Base-by-base conservation (phyloP, 1,140 invertebrate genomes). In the Thrips palmi region DNA sequence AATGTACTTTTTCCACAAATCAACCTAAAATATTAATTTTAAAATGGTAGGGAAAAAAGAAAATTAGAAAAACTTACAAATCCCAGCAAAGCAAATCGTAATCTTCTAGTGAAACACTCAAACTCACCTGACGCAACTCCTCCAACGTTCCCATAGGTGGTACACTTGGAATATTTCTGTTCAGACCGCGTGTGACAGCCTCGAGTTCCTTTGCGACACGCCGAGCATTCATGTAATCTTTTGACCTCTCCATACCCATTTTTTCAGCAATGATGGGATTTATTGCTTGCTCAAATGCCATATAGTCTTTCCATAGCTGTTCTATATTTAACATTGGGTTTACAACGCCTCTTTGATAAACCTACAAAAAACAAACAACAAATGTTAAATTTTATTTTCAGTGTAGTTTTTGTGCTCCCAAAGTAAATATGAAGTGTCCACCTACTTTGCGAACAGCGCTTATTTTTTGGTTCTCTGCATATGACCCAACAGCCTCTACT, bases 1-100 rank as follows among this genome's bases (percentile, higher is more conserved):
- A 42, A 99, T 97, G 52, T 97, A 98, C 52, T 96, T 96, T 58
- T 96, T 96, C 94, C 96, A 99, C n/a, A 97, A 54, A 50, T 97
- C 91, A 33, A 96, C 86, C 84, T 92, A n/a, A n/a, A n/a, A n/a
- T n/a, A n/a, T n/a, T n/a, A n/a, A n/a, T n/a, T n/a, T n/a, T n/a
- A n/a, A n/a, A n/a, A n/a, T n/a, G n/a, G n/a, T n/a, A n/a, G 49
- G 1, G 43, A 40, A 29, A 2, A 12, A 2, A 38, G 21, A 2
- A 17, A 5, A 7, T 15, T 15, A 32, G 7, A 32, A 32, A 17
- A 32, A 15, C 10, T 8, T 6, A 32, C 31, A 32, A 14, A 32
- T 6, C 15, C 10, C 31, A 11, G 31, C 31, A 32, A 10, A 32
- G 10, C 7, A 32, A 6, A 7, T 7, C 31, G 7, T 11, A 32